phyloP scores from a whole-genome alignment of 37 sponge, comb jelly and placozoan species.

The Haliclona indistincta region DNA sequence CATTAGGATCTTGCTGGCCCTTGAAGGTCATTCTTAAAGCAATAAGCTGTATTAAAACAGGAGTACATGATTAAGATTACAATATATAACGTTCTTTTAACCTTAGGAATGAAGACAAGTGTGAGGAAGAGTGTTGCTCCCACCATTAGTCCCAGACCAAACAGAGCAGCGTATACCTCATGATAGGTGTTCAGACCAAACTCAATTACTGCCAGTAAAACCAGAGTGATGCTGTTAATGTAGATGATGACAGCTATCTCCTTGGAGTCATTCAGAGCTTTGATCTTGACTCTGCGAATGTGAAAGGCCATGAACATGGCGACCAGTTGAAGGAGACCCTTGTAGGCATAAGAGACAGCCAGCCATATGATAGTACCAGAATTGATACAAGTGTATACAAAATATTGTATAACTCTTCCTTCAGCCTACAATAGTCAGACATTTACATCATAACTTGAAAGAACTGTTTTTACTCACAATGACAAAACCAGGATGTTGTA shows the following conservation, averaged over 20 bases:
- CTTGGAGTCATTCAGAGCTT: constrained; percentile 55
- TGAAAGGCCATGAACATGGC: constrained; percentile 52
- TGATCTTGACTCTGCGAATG: constrained; percentile 51
- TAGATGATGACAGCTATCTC: constrained; percentile 54
- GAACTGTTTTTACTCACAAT: background rate
- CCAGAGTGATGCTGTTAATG: constrained; percentile 24
- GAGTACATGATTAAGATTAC: background rate
- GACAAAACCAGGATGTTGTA: background rate
- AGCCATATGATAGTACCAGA: constrained; percentile 2
- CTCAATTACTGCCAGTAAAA: constrained; percentile 18
- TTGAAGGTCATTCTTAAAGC: too few relatives aligned
- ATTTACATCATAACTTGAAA: background rate
- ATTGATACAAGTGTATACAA: background rate
- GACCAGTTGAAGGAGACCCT: constrained; percentile 25
- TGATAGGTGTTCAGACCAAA: constrained; percentile 15
- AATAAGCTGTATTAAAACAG: background rate
- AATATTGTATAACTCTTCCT: background rate
- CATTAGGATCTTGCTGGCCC: too few relatives aligned
- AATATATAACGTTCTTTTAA: background rate
- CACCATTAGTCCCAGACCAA: constrained; percentile 14
- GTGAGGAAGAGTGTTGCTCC: constrained; percentile 36
- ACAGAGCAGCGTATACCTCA: constrained; percentile 37
- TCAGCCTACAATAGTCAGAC: background rate
- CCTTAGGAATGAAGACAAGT: constrained; percentile 60
- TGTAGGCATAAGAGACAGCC: constrained; percentile 14